Percentiles rank a stretch among this genome's conserved stretches.
phyloP scores from a whole-genome alignment of 1,140 invertebrate genomes.

The Gonatopus flavifemur region DNA sequence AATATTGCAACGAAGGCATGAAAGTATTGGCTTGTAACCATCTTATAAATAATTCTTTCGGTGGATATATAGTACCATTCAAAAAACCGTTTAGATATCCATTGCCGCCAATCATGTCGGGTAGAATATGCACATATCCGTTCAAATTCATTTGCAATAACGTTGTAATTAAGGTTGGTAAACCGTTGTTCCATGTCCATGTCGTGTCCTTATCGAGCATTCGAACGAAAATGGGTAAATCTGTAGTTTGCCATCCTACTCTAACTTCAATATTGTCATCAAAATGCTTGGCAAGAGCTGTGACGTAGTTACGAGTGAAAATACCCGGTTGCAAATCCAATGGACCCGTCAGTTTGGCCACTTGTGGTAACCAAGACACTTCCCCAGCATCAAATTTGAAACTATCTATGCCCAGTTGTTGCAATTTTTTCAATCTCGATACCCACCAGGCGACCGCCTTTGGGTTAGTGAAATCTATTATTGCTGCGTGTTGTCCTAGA shows the following conservation, averaged over 20 bases:
- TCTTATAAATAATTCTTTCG: constrained; percentile 82
- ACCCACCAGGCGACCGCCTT: constrained; percentile 76
- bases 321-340: constrained; percentile 61
- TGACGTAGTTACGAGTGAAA: constrained; percentile 68
- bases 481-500: constrained; percentile 55
- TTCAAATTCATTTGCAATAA: constrained; percentile 78
- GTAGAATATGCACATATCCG: constrained; percentile 83
- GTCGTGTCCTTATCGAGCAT: constrained; percentile 85
- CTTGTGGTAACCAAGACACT: constrained; percentile 63
- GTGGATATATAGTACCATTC: constrained; percentile 54
- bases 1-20: constrained; percentile 87
- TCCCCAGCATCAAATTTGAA: constrained; percentile 95
- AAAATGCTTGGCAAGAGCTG: constrained; percentile 63
- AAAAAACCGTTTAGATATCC: constrained; percentile 65
- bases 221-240: constrained; percentile 79
- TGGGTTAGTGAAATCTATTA: constrained; percentile 79
- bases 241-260: constrained; percentile 68
- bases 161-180: constrained; percentile 77
- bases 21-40: constrained; percentile 88
- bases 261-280: constrained; percentile 75
- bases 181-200: constrained; percentile 80
- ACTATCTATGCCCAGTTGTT: constrained; percentile 72
- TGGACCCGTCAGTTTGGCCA: constrained; percentile 56
- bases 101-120: constrained; percentile 93
- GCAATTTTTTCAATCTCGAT: constrained; percentile 61